These are phyloP conservation scores for Nasonovia ribisnigri DNA, from an alignment of 2,888 invertebrate species.

Conservation along the genomic window DNA sequence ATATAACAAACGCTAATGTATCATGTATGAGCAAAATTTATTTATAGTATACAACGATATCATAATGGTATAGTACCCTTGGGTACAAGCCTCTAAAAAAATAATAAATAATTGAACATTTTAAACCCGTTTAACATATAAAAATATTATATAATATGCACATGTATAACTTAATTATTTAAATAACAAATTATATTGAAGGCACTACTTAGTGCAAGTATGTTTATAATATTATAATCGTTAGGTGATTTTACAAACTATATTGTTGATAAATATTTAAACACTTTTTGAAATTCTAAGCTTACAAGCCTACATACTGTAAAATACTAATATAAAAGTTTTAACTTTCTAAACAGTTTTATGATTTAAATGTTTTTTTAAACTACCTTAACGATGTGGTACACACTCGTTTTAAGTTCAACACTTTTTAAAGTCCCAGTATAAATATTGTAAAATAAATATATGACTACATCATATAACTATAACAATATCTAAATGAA, in stretches of 20 bases:
- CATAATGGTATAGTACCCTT: neutral
- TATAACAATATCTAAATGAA: neutral
- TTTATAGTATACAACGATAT: neutral
- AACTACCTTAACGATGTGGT: neutral
- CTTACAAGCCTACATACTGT: neutral
- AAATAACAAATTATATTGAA: neutral
- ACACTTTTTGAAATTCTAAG: neutral
- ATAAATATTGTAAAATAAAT: neutral
- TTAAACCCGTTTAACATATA: neutral
- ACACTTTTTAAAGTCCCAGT: neutral
- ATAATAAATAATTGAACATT: neutral
- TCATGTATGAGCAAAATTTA: neutral
- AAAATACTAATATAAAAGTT: no score
- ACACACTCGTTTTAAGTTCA: neutral
- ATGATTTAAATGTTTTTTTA: neutral
- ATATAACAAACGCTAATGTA: slow-evolving; percentile 12
- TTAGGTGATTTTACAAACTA: neutral
- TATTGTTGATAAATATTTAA: neutral
- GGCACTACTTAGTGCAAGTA: no score
- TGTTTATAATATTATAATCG: neutral
- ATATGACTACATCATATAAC: neutral
- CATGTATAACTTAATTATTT: neutral
- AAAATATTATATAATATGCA: neutral
- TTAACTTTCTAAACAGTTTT: no score
- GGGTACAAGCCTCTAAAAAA: neutral